phyloP scores from a whole-genome alignment of 2,797 vertebrate species.

The Crypturellus tataupa region DNA sequence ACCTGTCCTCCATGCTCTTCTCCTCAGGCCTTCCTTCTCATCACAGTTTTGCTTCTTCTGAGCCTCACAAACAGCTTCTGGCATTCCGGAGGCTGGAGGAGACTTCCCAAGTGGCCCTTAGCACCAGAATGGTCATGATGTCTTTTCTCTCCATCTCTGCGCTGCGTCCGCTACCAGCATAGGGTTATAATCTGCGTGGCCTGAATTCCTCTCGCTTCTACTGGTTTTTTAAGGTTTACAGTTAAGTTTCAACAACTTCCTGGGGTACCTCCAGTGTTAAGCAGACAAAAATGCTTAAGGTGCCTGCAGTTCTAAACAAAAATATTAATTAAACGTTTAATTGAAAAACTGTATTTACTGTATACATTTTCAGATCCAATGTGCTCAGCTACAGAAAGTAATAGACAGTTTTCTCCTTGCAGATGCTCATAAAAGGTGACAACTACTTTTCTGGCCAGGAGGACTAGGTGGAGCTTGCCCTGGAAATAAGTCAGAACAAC shows the following conservation, averaged over 20 bases:
- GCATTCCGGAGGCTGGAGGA: not conserved
- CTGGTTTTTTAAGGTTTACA: not conserved
- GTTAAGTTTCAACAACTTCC: not conserved
- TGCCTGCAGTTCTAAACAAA: not conserved
- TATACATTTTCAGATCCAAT: not conserved
- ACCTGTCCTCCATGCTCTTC: not conserved
- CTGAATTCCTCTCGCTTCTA: not conserved
- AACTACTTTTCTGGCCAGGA: slow-evolving; percentile 24
- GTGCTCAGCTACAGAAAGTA: not conserved
- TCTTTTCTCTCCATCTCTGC: not conserved
- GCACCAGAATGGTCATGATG: not conserved
- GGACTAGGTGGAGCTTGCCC: slow-evolving; percentile 17
- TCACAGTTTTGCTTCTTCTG: not conserved
- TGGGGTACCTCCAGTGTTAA: not conserved
- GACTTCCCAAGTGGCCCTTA: not conserved
- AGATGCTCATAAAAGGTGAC: not conserved
- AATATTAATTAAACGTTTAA: not conserved
- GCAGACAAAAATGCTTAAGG: not conserved
- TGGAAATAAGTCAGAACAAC: slow-evolving; percentile 36
- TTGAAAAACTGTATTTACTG: not conserved
- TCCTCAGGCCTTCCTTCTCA: not conserved
- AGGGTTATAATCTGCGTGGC: not conserved
- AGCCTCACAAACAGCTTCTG: not conserved
- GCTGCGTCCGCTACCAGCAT: not conserved
- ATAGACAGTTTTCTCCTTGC: not conserved